phyloP scores from a whole-genome alignment of 1,140 invertebrate species.

The Planococcus citri region DNA sequence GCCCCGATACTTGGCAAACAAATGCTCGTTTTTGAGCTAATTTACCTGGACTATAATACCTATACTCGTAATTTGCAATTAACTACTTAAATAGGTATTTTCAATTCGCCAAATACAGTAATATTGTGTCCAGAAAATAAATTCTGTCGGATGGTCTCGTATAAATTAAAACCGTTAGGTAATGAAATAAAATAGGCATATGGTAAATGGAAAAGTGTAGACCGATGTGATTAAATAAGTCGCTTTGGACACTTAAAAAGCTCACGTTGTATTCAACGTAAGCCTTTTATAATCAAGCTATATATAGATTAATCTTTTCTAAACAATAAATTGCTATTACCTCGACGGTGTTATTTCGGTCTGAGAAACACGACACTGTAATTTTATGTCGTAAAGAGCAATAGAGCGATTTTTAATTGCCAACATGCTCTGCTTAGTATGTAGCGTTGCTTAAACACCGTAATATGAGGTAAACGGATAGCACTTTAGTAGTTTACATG shows the following conservation, averaged over 20 bases:
- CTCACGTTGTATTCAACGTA: not conserved
- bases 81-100: too few relatives aligned
- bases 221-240: not conserved
- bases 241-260: not conserved
- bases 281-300: not conserved
- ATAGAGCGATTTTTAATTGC: not conserved
- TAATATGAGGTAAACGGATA: too few relatives aligned
- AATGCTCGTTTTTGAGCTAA: too few relatives aligned
- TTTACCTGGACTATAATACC: too few relatives aligned
- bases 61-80: too few relatives aligned
- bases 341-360: not conserved
- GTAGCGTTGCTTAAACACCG: not conserved
- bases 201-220: conserved; percentile 1
- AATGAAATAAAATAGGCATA: not conserved
- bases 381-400: not conserved
- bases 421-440: not conserved
- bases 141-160: too few relatives aligned
- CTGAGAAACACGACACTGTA: not conserved
- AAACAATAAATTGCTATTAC: conserved; percentile 8
- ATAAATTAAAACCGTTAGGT: not conserved
- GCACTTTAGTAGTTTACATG: too few relatives aligned
- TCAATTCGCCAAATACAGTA: too few relatives aligned
- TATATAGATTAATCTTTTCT: not conserved
- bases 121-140: too few relatives aligned
- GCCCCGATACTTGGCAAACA: too few relatives aligned